Evolutionary conservation across 2,888 invertebrate species (phyloP), one percentile per base, ranked within the genome.

Genomic region (Ophraella communa): DNA sequence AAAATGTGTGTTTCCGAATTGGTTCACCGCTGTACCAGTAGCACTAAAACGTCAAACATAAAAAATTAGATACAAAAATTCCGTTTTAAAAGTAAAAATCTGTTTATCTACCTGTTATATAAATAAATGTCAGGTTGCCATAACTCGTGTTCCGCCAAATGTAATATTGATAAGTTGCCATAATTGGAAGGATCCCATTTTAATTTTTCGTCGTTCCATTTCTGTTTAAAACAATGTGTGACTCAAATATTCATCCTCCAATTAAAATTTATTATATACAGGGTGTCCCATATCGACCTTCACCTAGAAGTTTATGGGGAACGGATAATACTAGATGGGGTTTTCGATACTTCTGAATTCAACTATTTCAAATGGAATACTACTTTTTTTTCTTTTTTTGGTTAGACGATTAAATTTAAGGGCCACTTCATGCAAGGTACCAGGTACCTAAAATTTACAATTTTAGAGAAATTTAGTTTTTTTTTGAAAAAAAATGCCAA

Each of bases 111-210:
- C 81, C 88, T 87, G 81, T 92, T 93, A 72, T 90, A 88, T 11
- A 92, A 84, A 67, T 86, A 85, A 65, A 93, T 83, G 80, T 92
- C 93, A 3, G 93, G 94, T 79, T 87, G 87, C 92, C 94, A 94
- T 71, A 93, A 84, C 77, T 92, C 91, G 79, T 89, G 89, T 64
- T 88, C 88, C 7, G 87, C 86, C 74, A 90, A 83, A 77, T 89
- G 85, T 39, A 90, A 80, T 44, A 81, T 79, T 18, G 82, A 82
- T 55, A 92, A 83, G 24, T 87, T 89, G 71, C 88, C 89, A 70
- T 91, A 91, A 20, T 88, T 86, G 2, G 83, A 82, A 0, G 85
- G 79, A 76, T 91, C 89, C 93, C 93, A 94, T 55, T 84, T 83
- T 3, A 93, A 81, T 62, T 91, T 89, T n/a, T 87, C 86, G 77